Percentiles rank a stretch among this genome's conserved stretches.
These are phyloP conservation scores for Amphimedon queenslandica DNA, from an alignment of 37 sponge, comb jelly and placozoan genomes.

Conservation along the genomic window DNA sequence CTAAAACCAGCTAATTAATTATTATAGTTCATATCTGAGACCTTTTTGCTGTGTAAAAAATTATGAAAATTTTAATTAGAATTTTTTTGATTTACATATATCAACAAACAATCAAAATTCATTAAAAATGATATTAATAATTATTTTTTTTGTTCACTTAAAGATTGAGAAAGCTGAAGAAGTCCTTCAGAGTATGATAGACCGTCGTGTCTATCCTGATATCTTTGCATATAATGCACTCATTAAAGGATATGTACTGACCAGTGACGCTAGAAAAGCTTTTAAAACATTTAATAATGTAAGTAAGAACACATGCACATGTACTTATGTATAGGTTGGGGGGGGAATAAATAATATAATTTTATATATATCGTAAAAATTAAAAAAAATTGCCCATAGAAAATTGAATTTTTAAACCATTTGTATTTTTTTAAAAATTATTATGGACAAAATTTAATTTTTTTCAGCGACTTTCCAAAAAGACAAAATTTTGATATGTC, in stretches of 20 bases:
- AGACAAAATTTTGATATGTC: no score
- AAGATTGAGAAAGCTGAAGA: constrained; percentile 44
- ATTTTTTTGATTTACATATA: no score
- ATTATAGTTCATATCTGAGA: neutral
- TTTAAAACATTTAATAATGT: constrained; percentile 75
- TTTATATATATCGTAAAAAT: no score
- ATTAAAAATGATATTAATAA: neutral
- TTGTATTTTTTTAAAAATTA: no score
- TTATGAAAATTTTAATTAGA: no score
- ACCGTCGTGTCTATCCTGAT: constrained; percentile 15
- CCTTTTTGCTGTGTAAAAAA: neutral
- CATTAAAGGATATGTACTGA: constrained; percentile 34
- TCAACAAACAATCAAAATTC: neutral
- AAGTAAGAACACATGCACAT: neutral
- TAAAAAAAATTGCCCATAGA: no score
- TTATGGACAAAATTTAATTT: no score
- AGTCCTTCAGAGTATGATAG: constrained; percentile 49
- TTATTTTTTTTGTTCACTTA: neutral
- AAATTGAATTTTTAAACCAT: no score
- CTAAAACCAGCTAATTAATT: neutral
- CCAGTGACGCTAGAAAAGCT: constrained; percentile 25
- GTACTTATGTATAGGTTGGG: no score
- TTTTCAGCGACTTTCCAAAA: no score
- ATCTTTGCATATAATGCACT: constrained; percentile 46
- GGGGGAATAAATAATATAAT: no score